Evolutionary conservation across 2,113 vertebrate species (phyloP).

Genomic region (Copsychus sechellarum): DNA sequence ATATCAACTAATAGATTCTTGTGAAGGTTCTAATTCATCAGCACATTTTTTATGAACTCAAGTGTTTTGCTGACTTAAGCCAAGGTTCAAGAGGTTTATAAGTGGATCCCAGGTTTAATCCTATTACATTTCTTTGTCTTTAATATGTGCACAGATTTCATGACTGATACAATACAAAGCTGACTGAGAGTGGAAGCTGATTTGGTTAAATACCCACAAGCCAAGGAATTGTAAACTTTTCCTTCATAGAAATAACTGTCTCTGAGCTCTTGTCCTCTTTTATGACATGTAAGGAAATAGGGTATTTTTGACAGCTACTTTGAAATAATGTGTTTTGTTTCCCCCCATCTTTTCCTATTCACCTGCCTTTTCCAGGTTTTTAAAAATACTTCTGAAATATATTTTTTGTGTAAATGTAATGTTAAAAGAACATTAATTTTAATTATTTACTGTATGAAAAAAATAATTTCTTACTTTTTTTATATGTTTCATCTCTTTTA

Average conservation of each 20-base stretch:
- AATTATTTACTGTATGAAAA: not conserved
- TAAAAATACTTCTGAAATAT: not conserved
- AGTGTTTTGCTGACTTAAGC: not conserved
- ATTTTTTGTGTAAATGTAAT: not conserved
- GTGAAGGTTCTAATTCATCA: constrained; percentile 1
- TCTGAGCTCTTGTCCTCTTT: not conserved
- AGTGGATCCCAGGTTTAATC: constrained; percentile 4
- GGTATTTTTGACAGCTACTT: not conserved
- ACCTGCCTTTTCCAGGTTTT: not conserved
- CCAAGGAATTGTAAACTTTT: not conserved
- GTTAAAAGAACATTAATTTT: not conserved
- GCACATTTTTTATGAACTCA: not conserved
- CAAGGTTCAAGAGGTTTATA: not conserved
- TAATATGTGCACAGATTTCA: not conserved
- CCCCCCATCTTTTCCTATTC: not conserved
- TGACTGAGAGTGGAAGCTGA: not conserved
- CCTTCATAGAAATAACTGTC: not conserved
- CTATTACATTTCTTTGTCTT: constrained; percentile 11
- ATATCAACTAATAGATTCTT: not conserved
- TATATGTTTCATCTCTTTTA: constrained; percentile 67
- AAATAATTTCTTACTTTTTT: not conserved
- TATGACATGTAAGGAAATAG: not conserved
- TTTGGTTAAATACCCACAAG: not conserved
- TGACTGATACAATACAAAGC: not conserved
- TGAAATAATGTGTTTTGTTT: not conserved